Percentiles rank a stretch among this genome's conserved stretches.
Evolutionary conservation across 2,113 vertebrate genomes (phyloP).

Genomic region (Microcebus lehilahytsara): DNA sequence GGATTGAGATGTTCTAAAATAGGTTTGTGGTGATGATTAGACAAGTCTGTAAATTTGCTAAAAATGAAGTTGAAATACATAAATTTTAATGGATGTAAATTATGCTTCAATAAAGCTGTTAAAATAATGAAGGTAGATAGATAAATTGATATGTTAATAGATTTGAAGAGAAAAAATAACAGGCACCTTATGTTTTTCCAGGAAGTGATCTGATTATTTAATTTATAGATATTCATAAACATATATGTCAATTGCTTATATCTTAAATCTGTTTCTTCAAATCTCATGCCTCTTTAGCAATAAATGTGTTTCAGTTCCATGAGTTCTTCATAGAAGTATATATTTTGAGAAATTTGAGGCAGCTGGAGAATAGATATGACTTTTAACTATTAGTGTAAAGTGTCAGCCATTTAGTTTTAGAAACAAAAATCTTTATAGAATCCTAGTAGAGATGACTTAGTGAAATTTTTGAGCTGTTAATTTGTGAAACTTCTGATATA

Average conservation of each 20-base stretch:
- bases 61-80: conserved; percentile 9
- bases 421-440: neutral
- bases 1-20: neutral
- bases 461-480: neutral
- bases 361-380: neutral
- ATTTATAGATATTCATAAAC: neutral
- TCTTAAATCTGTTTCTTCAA: neutral
- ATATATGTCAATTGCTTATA: neutral
- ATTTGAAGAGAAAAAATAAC: neutral
- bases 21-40: neutral
- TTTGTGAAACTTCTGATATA: conserved; percentile 64
- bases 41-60: neutral
- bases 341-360: conserved; percentile 6
- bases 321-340: neutral
- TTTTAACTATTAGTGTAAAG: neutral
- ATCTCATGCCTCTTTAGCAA: neutral
- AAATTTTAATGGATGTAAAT: neutral
- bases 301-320: neutral
- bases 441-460: neutral
- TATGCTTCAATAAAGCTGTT: neutral
- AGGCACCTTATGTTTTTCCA: neutral
- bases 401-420: neutral
- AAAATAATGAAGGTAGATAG: neutral
- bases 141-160: neutral
- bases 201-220: neutral